A percentile compares a stretch with the other conserved stretches of the same genome.
phyloP scores from a whole-genome alignment of 2,888 invertebrate genomes.

The Lithosia quadra region DNA sequence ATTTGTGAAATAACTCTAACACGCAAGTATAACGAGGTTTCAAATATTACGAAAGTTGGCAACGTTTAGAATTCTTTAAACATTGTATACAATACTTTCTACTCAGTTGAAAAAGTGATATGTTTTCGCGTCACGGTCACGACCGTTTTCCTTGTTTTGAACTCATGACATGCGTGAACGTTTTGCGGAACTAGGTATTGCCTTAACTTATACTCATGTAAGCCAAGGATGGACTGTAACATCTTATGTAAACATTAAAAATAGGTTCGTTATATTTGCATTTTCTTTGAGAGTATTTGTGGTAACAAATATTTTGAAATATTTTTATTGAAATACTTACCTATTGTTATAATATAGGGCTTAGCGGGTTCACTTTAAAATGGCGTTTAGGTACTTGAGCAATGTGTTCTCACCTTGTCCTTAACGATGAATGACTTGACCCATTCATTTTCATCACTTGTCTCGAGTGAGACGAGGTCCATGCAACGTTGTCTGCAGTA shows the following conservation, averaged over 20 bases:
- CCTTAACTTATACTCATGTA: slow-evolving; percentile 37
- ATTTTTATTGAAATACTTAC: background rate
- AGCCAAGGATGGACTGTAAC: slow-evolving; percentile 57
- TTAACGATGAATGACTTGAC: slow-evolving; percentile 92
- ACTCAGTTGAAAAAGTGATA: slow-evolving; percentile 53
- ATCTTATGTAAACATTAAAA: slow-evolving; percentile 28
- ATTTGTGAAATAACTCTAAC: slow-evolving; percentile 42
- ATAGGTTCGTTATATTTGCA: slow-evolving; percentile 14
- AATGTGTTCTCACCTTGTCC: slow-evolving; percentile 88
- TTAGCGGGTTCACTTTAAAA: background rate
- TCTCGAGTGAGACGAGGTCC: slow-evolving; percentile 95
- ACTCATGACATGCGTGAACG: slow-evolving; percentile 55
- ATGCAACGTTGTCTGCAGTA: slow-evolving; percentile 96
- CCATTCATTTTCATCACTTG: slow-evolving; percentile 95
- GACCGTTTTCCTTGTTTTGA: slow-evolving; percentile 54
- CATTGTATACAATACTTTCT: slow-evolving; percentile 52
- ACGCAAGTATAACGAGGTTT: slow-evolving; percentile 20
- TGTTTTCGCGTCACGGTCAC: slow-evolving; percentile 61
- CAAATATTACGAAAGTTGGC: slow-evolving; percentile 46
- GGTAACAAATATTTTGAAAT: slow-evolving; percentile 5
- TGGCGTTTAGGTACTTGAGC: background rate
- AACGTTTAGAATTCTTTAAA: slow-evolving; percentile 37
- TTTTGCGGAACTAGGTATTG: slow-evolving; percentile 54
- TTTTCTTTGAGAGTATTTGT: slow-evolving; percentile 20
- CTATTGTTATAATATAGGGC: slow-evolving; percentile 8